Conservation (phyloP, 1,140 invertebrate genomes). For the Orchestia grillus region DNA sequence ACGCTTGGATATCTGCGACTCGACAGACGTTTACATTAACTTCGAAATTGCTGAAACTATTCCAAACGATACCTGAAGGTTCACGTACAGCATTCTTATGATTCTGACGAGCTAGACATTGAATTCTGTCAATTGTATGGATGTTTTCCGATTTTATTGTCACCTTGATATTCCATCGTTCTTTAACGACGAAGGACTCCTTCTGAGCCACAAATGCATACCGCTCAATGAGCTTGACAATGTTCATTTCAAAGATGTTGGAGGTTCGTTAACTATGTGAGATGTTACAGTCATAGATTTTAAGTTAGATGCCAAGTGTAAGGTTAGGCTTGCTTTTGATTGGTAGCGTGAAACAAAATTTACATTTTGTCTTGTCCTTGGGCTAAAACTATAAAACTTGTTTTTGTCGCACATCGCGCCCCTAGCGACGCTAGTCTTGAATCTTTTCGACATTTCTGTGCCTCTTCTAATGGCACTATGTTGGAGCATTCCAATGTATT, state of each 20-base stretch:
- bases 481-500: too few relatives aligned
- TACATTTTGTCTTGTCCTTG: too few relatives aligned
- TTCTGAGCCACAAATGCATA: background rate
- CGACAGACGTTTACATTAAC: background rate
- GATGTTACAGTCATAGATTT: background rate
- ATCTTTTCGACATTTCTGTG: too few relatives aligned
- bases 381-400: background rate
- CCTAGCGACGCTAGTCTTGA: too few relatives aligned
- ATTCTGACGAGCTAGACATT: background rate
- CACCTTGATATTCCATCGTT: background rate
- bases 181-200: background rate
- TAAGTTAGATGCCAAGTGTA: background rate
- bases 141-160: background rate
- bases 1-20: background rate
- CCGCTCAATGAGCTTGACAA: background rate
- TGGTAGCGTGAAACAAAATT: too few relatives aligned
- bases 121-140: background rate
- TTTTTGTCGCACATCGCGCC: background rate
- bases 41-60: background rate
- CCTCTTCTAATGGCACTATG: too few relatives aligned
- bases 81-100: background rate
- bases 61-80: background rate
- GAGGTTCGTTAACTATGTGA: background rate
- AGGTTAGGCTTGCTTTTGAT: background rate
- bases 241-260: background rate